Conservation (phyloP, 2,797 vertebrate genomes). For the Okamejei kenojei region DNA sequence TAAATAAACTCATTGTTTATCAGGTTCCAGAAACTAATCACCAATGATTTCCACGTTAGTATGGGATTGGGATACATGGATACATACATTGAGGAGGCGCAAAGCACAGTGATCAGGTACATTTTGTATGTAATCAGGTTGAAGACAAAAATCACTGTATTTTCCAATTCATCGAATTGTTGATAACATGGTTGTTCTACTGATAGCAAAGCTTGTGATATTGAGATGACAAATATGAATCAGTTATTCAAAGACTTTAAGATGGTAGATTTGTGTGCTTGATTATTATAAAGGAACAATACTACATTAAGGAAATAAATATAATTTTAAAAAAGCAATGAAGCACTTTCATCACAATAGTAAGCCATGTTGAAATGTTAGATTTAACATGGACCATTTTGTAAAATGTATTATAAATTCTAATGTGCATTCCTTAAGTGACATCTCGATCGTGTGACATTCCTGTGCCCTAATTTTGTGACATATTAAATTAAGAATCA, state of each 20-base stretch:
- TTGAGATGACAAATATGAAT: background rate
- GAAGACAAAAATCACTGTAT: background rate
- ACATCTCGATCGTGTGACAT: slow-evolving; percentile 6
- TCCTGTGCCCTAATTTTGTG: slow-evolving; percentile 31
- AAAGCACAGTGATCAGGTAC: background rate
- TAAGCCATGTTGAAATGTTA: background rate
- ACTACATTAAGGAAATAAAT: background rate
- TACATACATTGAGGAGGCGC: too few species aligned
- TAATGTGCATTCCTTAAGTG: background rate
- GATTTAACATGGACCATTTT: background rate
- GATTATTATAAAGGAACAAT: background rate
- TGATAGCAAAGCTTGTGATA: background rate
- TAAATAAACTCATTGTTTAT: too few species aligned
- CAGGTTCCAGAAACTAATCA: background rate
- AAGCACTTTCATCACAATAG: background rate
- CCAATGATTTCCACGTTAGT: background rate
- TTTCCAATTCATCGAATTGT: slow-evolving; percentile 25
- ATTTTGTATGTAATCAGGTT: background rate
- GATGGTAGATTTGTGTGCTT: background rate
- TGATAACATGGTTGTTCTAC: background rate
- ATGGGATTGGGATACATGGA: background rate
- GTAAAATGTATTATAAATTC: background rate
- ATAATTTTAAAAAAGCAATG: background rate
- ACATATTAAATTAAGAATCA: slow-evolving; percentile 34
- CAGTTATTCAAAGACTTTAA: background rate